Evolutionary conservation across 2,888 invertebrate species (phyloP), one percentile per base, ranked within the genome.

Genomic region (Acutogordius australiensis): DNA sequence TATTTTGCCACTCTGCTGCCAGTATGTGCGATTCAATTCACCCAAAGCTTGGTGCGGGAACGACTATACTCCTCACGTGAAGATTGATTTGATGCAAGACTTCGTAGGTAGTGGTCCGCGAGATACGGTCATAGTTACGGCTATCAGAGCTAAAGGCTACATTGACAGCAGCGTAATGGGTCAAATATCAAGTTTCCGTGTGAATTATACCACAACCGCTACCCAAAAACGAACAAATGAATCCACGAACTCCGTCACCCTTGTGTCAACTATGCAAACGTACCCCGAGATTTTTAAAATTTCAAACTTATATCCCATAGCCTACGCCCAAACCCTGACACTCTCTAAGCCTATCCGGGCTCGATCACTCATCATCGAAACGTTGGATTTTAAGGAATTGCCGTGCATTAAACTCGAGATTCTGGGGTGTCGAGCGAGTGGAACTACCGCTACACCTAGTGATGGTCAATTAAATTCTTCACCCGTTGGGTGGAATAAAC

Each of bases 41-140:
- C 58, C 58, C 4, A 57, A 57, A 57, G 28, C 58, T 28, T 57
- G 58, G 58, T 57, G 58, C 23, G 58, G 58, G 29, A 57, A 57
- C 29, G 58, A 57, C 4, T 57, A 57, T 30, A 8, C 28, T 4
- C 58, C 58, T 4, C 29, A 28, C 18, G 29, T 29, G 13, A 30
- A 23, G 29, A 57, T 57, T 18, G 29, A 57, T 29, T 29, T 57
- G 28, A 18, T 28, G 4, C 28, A 57, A 18, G 2, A 28, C 2
- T 8, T 8, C 4, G 58, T 28, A 30, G n/a, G n/a, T n/a, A n/a
- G n/a, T n/a, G n/a, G n/a, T n/a, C n/a, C n/a, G n/a, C n/a, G n/a
- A n/a, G 18, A 4, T 28, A 4, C 58, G 4, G 29, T 57, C 2
- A 57, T 29, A 18, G 29, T 57, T 28, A 28, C 26, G 4, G 58